A percentile compares a stretch with the other conserved stretches of the same genome.
These are phyloP conservation scores for Bombus difficillimus DNA, from an alignment of 1,140 invertebrate genomes.

Conservation along the genomic window DNA sequence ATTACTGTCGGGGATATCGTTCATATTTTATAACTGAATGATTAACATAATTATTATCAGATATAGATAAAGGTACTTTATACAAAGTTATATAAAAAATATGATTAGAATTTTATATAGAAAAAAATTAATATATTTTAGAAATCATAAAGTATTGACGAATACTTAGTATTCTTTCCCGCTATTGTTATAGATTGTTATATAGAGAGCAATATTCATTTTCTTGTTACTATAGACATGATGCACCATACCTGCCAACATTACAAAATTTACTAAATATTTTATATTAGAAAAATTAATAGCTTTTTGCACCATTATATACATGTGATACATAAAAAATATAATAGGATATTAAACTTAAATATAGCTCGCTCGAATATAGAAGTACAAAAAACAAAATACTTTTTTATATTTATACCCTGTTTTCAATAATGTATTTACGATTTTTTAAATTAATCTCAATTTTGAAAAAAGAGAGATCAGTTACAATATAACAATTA, in stretches of 20 bases:
- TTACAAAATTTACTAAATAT: not conserved
- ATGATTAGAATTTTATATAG: not conserved
- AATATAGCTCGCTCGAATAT: not conserved
- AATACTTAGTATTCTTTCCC: not conserved
- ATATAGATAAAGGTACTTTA: not conserved
- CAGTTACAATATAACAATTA: not conserved
- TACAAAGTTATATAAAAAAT: not conserved
- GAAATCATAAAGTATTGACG: not conserved
- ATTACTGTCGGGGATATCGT: constrained; percentile 75
- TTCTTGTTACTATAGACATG: not conserved
- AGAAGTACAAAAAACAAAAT: not conserved
- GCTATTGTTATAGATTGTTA: not conserved
- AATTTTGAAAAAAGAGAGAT: not conserved
- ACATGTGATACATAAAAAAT: not conserved
- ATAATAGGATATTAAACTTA: too few species aligned
- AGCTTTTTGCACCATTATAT: not conserved
- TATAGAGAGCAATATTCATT: not conserved
- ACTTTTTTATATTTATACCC: not conserved
- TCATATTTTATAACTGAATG: constrained; percentile 17
- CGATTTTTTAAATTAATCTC: not conserved
- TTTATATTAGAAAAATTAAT: not conserved
- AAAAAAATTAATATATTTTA: not conserved
- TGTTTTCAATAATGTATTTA: not conserved
- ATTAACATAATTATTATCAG: not conserved
- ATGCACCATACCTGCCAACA: not conserved